Evolutionary conservation across 2,113 vertebrate species (phyloP).

Genomic region (Serinus canaria): DNA sequence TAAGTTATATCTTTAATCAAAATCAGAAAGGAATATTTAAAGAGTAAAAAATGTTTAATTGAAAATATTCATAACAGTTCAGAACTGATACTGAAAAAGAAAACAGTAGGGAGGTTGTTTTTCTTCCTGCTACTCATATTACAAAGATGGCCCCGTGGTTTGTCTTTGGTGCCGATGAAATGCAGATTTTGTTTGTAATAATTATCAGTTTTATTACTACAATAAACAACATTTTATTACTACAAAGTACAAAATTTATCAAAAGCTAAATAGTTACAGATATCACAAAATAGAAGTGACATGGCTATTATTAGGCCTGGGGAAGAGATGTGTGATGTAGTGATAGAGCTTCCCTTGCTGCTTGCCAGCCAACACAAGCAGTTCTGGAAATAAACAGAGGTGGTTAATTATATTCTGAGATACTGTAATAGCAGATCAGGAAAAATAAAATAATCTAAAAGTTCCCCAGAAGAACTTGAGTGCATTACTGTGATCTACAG

Average conservation of each 20-base stretch:
- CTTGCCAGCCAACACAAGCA: not conserved
- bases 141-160: not conserved
- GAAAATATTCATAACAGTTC: not conserved
- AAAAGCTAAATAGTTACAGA: slow-evolving; percentile 68
- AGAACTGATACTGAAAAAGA: not conserved
- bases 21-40: not conserved
- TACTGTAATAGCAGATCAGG: not conserved
- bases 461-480: not conserved
- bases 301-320: not conserved
- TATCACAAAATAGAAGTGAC: not conserved
- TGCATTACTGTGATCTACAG: not conserved
- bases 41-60: not conserved
- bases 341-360: not conserved
- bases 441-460: not conserved
- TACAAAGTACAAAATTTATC: slow-evolving; percentile 68
- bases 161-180: not conserved
- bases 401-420: not conserved
- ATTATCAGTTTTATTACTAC: slow-evolving; percentile 27
- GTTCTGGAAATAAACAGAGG: slow-evolving; percentile 13
- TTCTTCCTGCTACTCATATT: not conserved
- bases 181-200: not conserved
- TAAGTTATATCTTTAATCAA: not conserved
- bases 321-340: not conserved
- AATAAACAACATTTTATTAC: not conserved
- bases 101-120: not conserved